phyloP scores from a whole-genome alignment of 2,113 vertebrate species.

The Galbula dea region DNA sequence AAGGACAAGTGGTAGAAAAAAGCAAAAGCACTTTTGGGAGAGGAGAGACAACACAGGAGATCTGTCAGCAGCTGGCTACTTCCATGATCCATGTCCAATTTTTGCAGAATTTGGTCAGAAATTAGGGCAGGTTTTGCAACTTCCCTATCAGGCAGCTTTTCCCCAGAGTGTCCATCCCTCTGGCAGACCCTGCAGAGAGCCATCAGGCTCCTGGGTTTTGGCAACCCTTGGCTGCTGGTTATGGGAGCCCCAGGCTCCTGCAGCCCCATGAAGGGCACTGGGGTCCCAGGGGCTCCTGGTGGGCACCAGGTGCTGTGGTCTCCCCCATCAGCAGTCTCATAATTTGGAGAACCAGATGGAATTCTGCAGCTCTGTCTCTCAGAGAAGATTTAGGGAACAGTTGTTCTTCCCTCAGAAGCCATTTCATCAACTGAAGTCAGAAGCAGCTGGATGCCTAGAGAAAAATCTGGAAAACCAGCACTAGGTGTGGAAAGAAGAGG shows the following conservation, averaged over 20 bases:
- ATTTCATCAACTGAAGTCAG: not conserved
- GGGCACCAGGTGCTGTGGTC: not conserved
- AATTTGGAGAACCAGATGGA: not conserved
- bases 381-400: not conserved
- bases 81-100: not conserved
- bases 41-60: not conserved
- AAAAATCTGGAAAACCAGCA: slow-evolving; percentile 43
- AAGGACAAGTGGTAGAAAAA: not conserved
- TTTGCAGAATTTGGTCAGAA: not conserved
- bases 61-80: not conserved
- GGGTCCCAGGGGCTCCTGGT: fast-evolving
- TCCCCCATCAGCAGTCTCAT: fast-evolving
- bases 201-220: fast-evolving
- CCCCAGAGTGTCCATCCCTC: not conserved
- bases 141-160: not conserved
- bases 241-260: not conserved
- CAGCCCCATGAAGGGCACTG: not conserved
- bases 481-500: not conserved
- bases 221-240: not conserved
- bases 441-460: slow-evolving; percentile 22
- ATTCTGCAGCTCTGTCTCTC: not conserved
- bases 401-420: not conserved
- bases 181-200: not conserved
- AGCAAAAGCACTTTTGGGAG: not conserved
- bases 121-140: not conserved